Conservation (phyloP, 2,797 vertebrate genomes). For the Periophthalmus magnuspinnatus region DNA sequence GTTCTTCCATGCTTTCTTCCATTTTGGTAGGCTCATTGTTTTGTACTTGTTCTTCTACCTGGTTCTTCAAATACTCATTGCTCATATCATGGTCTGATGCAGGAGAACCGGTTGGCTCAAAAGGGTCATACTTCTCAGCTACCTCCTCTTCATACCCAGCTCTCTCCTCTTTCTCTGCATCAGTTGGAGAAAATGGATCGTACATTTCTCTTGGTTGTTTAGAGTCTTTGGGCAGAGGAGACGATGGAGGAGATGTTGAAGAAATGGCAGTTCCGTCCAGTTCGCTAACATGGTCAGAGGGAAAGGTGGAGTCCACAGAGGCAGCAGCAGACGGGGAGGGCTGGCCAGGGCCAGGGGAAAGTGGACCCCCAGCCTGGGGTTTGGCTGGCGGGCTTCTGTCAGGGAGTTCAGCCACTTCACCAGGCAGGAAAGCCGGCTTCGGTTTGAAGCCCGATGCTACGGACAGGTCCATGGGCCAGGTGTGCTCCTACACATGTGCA, state of each 20-base stretch:
- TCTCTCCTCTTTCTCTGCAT: conserved; percentile 67
- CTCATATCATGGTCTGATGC: conserved; percentile 64
- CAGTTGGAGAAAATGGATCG: conserved; percentile 88
- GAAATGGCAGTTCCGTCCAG: conserved; percentile 55
- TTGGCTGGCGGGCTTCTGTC: conserved; percentile 62
- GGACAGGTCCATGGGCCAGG: conserved; percentile 63
- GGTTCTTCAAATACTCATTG: conserved; percentile 8
- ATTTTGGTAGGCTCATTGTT: conserved; percentile 45
- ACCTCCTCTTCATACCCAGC: conserved; percentile 70
- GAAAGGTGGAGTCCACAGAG: conserved; percentile 53
- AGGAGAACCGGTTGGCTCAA: conserved; percentile 92
- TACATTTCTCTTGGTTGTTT: conserved; percentile 80
- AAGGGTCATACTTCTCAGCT: conserved; percentile 92
- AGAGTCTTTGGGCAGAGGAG: conserved; percentile 42
- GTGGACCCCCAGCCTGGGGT: conserved; percentile 60
- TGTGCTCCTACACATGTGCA: conserved; percentile 11
- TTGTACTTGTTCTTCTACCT: conserved; percentile 28
- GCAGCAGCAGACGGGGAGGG: conserved; percentile 74
- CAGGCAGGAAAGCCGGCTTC: conserved; percentile 57
- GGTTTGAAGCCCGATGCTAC: conserved; percentile 63
- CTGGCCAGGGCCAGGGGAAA: conserved; percentile 69
- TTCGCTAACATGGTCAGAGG: conserved; percentile 58
- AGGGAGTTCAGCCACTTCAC: conserved; percentile 49
- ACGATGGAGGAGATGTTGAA: conserved; percentile 55
- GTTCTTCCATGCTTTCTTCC: conserved; percentile 37